Base-by-base conservation (phyloP, 2,888 invertebrate species). In the Ophioninae sp. region DNA sequence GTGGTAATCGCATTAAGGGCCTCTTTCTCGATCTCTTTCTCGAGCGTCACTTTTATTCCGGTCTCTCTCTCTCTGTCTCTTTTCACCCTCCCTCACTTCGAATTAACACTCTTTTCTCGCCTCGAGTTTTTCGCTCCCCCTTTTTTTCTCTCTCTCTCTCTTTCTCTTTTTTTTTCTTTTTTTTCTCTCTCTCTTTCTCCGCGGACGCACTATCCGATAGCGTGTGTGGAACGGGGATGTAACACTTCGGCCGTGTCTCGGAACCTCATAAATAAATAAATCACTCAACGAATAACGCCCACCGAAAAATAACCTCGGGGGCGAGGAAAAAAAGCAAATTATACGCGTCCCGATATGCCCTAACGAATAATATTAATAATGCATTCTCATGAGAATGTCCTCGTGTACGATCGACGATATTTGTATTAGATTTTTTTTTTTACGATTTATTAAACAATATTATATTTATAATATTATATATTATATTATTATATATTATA, bases 1-100 rank as follows among this genome's bases (percentile, higher is more conserved):
- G 85, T 89, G 89, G 89, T 91, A 92, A 91, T 92, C 91, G 91
- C 90, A 91, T 91, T 91, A 87, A 86, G 83, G 78, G 65, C 71
- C 74, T 78, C 74, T 63, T 68, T 73, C 72, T 44, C 64, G 13
- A 72, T 73, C 20, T 78, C 71, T 72, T 75, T 73, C 69, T 71
- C 73, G 56, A 23, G 37, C 7, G 56, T 61, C 56, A 63, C 30
- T 72, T 61, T 59, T 76, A 51, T 65, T 58, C 51, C 78, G 10
- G 58, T 61, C 37, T 73, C 44, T 58, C 30, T 63, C 10, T 71
- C 63, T 59, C 61, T 68, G 6, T 41, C 23, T 0, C 17, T 56
- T 7, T n/a, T n/a, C 30, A 30, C 6, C 20, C 69, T 56, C 30
- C 30, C n/a, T 69, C 10, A 13, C n/a, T 65, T 39, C 51, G n/a